Evolutionary conservation across 2,888 invertebrate genomes (phyloP).

Genomic region (Apotomis turbidana): DNA sequence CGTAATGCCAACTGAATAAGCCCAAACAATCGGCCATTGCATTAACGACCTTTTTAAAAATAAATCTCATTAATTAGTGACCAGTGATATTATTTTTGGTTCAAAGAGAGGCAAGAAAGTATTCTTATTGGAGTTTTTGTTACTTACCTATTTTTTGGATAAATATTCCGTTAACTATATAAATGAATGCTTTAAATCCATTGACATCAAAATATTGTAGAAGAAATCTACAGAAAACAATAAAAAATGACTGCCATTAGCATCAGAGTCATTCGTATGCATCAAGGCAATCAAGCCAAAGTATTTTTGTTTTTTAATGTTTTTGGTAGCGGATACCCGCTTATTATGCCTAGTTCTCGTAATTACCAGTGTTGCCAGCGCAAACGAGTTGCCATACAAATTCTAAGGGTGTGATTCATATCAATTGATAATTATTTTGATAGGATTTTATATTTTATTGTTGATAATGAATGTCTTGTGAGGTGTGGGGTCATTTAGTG

Average conservation of each 20-base stretch:
- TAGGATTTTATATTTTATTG: conserved; percentile 41
- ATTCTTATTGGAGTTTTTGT: too few species aligned
- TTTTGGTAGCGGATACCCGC: conserved; percentile 53
- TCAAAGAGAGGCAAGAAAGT: conserved; percentile 1
- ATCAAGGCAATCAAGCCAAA: conserved; percentile 51
- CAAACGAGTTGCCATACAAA: conserved; percentile 44
- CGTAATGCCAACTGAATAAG: conserved; percentile 38
- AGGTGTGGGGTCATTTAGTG: conserved; percentile 27
- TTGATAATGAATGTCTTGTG: conserved; percentile 37
- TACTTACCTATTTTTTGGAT: too few species aligned
- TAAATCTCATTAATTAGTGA: conserved; percentile 26
- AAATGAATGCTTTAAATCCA: not conserved
- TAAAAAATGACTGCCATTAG: conserved; percentile 57
- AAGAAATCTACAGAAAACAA: conserved; percentile 49
- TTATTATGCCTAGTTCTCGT: conserved; percentile 59
- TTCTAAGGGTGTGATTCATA: conserved; percentile 40
- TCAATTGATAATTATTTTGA: conserved; percentile 42
- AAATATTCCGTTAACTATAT: too few species aligned
- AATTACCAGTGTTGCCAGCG: conserved; percentile 51
- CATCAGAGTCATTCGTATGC: conserved; percentile 57
- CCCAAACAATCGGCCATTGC: conserved; percentile 29
- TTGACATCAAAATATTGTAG: conserved; percentile 25
- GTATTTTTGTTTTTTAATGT: conserved; percentile 48
- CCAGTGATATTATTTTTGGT: conserved; percentile 8
- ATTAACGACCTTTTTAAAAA: conserved; percentile 28